Conservation (phyloP, 2,888 invertebrate genomes). For the Pseudococcus viburni region DNA sequence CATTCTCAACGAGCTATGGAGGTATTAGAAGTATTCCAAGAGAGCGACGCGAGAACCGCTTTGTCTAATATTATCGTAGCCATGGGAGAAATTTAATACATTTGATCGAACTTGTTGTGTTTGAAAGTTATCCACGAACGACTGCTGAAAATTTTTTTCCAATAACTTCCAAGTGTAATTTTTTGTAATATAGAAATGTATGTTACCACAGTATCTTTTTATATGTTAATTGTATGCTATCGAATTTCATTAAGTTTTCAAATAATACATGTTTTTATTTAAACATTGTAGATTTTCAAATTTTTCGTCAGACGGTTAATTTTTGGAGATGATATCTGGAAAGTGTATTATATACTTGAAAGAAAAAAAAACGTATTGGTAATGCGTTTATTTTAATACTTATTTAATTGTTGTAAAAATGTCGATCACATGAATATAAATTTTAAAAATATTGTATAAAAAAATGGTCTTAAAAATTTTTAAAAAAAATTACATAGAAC, state of each 20-base stretch:
- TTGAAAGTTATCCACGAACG: slow-evolving; percentile 34
- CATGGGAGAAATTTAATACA: slow-evolving; percentile 75
- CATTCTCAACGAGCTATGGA: slow-evolving; percentile 84
- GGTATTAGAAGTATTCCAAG: slow-evolving; percentile 82
- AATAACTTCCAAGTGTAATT: slow-evolving; percentile 1
- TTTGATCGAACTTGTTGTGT: background rate
- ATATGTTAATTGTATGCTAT: slow-evolving; percentile 52
- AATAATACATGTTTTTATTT: slow-evolving; percentile 42
- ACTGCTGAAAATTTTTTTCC: background rate
- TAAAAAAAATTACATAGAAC: background rate
- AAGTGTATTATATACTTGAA: background rate
- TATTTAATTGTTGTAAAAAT: slow-evolving; percentile 5
- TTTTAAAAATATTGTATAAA: background rate
- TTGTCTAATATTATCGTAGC: slow-evolving; percentile 89
- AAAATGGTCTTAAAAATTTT: background rate
- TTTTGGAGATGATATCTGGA: background rate
- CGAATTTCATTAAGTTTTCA: slow-evolving; percentile 23
- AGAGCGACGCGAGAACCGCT: slow-evolving; percentile 87
- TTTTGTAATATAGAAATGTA: slow-evolving; percentile 51
- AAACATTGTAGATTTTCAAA: background rate
- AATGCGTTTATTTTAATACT: background rate
- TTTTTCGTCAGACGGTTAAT: background rate
- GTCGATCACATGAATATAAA: background rate
- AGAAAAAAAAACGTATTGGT: background rate
- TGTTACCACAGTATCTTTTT: slow-evolving; percentile 62